These are phyloP conservation scores for Ceryle rudis DNA, from an alignment of 2,797 vertebrate species.

Conservation along the genomic window DNA sequence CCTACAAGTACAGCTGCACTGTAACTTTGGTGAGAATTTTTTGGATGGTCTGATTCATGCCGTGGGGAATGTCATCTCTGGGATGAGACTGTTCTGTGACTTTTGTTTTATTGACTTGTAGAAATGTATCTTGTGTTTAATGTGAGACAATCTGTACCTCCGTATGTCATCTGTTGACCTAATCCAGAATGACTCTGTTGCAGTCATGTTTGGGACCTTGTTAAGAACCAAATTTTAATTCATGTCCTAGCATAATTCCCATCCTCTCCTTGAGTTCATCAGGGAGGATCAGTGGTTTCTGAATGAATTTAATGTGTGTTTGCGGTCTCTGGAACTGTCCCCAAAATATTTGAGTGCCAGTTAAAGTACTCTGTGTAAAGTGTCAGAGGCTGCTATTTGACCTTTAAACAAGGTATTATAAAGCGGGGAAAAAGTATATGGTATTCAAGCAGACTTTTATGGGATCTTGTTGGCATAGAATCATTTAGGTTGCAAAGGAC, in stretches of 20 bases:
- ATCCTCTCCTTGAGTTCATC: neutral
- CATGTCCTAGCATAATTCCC: neutral
- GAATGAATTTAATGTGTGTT: neutral
- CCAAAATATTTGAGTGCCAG: neutral
- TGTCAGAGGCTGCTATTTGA: neutral
- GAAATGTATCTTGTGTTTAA: neutral
- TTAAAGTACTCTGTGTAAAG: neutral
- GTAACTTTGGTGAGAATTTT: conserved; percentile 79
- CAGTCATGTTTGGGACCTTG: neutral
- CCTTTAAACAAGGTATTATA: neutral
- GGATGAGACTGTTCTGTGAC: neutral
- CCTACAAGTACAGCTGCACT: conserved; percentile 83
- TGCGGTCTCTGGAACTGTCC: neutral
- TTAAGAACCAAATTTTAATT: neutral
- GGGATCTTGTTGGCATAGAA: neutral
- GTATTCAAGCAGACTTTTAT: neutral
- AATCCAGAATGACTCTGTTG: neutral
- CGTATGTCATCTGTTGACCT: neutral
- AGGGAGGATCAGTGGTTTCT: neutral
- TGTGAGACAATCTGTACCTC: neutral
- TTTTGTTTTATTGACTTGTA: neutral
- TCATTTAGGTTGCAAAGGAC: neutral
- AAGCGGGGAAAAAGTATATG: neutral
- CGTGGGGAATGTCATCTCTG: neutral
- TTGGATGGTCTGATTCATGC: neutral